These are phyloP conservation scores for Metaphire vulgaris DNA, from an alignment of 1,140 invertebrate genomes.

Conservation along the genomic window DNA sequence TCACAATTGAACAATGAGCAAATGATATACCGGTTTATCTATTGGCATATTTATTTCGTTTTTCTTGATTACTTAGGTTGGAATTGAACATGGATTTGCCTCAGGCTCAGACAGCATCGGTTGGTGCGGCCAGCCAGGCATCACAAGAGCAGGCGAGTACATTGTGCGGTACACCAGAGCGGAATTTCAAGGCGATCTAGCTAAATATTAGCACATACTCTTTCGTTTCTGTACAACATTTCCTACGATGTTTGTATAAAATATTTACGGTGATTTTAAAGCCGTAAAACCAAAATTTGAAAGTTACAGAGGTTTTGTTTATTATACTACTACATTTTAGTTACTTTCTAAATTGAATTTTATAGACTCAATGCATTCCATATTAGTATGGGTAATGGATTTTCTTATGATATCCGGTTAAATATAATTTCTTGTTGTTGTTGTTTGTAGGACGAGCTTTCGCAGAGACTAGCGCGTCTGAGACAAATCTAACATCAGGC, in stretches of 20 bases:
- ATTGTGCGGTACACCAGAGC: not conserved
- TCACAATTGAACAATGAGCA: too few species aligned
- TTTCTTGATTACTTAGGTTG: too few species aligned
- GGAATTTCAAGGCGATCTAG: not conserved
- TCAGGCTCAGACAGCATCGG: slow-evolving; percentile 65
- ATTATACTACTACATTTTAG: slow-evolving; percentile 55
- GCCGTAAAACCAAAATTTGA: not conserved
- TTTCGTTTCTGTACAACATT: not conserved
- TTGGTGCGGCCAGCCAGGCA: slow-evolving; percentile 50
- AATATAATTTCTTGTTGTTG: too few species aligned
- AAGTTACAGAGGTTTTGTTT: not conserved
- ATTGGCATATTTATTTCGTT: too few species aligned
- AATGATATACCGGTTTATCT: too few species aligned
- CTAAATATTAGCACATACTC: not conserved
- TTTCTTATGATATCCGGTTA: too few species aligned
- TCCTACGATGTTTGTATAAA: not conserved
- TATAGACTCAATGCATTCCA: too few species aligned
- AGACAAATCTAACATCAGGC: slow-evolving; percentile 61
- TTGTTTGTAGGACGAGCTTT: slow-evolving; percentile 78
- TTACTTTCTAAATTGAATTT: slow-evolving; percentile 56
- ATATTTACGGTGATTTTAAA: not conserved
- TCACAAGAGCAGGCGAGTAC: slow-evolving; percentile 48
- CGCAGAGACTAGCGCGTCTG: slow-evolving; percentile 84
- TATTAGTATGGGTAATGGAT: too few species aligned
- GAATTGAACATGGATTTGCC: slow-evolving; percentile 96